Evolutionary conservation across 2,888 invertebrate genomes (phyloP).

Genomic region (Thysanoteuthis rhombus): DNA sequence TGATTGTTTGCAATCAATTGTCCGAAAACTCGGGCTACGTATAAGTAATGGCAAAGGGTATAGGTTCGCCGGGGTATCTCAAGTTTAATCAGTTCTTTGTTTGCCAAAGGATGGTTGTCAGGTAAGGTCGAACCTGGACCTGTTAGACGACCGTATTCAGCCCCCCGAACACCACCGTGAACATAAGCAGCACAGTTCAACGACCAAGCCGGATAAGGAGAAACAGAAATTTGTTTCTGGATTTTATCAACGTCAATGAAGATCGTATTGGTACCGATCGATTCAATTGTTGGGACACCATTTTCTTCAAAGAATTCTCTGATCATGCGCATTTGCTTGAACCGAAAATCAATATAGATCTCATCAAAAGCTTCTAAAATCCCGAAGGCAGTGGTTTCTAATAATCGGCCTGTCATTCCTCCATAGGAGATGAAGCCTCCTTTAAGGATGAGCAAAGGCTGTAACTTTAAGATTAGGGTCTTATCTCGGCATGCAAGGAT

Average conservation of each 20-base stretch:
- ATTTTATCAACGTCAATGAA: conserved; percentile 35
- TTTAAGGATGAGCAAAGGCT: conserved; percentile 22
- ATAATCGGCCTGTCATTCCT: conserved; percentile 36
- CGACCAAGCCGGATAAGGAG: conserved; percentile 33
- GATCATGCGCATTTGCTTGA: conserved; percentile 28
- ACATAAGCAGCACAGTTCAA: conserved; percentile 35
- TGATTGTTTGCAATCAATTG: neutral
- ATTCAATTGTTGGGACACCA: conserved; percentile 33
- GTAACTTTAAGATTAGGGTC: neutral
- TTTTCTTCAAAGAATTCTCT: conserved; percentile 19
- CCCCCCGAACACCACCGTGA: conserved; percentile 29
- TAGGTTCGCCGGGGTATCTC: conserved; percentile 33
- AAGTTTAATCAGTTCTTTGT: conserved; percentile 31
- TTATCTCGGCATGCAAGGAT: conserved; percentile 21
- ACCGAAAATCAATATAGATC: conserved; percentile 32
- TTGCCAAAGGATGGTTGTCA: neutral
- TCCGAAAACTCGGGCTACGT: neutral
- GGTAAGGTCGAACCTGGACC: neutral
- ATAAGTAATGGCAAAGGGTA: conserved; percentile 29
- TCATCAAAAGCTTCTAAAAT: conserved; percentile 35
- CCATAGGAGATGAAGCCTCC: conserved; percentile 37
- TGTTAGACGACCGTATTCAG: neutral
- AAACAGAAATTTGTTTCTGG: neutral
- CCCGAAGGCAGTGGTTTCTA: conserved; percentile 36
- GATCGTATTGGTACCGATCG: conserved; percentile 32